These are phyloP conservation scores for Neoascia interrupta DNA, from an alignment of 2,888 invertebrate species.

Conservation along the genomic window DNA sequence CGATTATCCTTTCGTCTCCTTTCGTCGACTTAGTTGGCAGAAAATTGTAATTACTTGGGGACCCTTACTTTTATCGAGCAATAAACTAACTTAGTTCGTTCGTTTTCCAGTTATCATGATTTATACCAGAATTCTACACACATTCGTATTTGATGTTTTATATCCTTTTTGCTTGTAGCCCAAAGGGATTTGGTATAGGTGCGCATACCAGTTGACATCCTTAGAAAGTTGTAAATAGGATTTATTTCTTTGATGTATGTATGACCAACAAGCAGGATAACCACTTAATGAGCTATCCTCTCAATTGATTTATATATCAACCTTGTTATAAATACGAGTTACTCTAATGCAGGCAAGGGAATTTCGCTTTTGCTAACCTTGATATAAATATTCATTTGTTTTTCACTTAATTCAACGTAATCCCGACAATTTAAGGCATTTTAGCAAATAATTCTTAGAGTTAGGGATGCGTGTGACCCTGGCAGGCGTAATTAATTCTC, in stretches of 20 bases:
- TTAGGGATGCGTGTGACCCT: slow-evolving; percentile 19
- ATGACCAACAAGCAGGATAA: too few relatives aligned
- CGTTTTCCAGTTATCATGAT: slow-evolving; percentile 8
- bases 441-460: not conserved
- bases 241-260: too few relatives aligned
- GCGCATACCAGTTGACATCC: too few relatives aligned
- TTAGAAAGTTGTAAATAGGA: too few relatives aligned
- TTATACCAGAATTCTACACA: not conserved
- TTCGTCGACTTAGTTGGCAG: slow-evolving; percentile 4
- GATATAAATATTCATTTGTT: slow-evolving; percentile 39
- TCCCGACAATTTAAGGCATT: slow-evolving; percentile 8
- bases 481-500: slow-evolving; percentile 46
- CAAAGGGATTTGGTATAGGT: too few relatives aligned
- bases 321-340: too few relatives aligned
- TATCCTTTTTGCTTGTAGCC: too few relatives aligned
- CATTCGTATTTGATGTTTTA: not conserved
- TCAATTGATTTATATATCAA: too few relatives aligned
- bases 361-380: too few relatives aligned
- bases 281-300: too few relatives aligned
- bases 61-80: not conserved
- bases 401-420: slow-evolving; percentile 31
- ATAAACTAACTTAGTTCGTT: slow-evolving; percentile 18
- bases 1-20: slow-evolving; percentile 37
- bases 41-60: slow-evolving; percentile 29
- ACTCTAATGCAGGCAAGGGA: too few relatives aligned